A percentile compares a stretch with the other conserved stretches of the same genome.
phyloP scores from a whole-genome alignment of 2,113 vertebrate species.

The Gulo gulo region DNA sequence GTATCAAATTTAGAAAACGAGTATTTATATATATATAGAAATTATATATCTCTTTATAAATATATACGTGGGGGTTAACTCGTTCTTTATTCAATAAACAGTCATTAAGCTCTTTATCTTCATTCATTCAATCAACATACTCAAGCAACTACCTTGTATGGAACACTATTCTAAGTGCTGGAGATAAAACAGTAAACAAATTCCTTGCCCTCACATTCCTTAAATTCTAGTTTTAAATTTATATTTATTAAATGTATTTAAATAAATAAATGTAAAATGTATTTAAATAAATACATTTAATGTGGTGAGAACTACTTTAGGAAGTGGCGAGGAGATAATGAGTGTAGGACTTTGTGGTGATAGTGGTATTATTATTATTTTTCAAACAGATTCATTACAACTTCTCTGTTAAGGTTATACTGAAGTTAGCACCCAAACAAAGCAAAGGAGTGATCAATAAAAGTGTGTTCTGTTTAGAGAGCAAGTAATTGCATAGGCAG shows the following conservation, averaged over 20 bases:
- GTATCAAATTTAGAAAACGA: not conserved
- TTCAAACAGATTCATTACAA: not conserved
- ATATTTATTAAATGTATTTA: no score
- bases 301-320: not conserved
- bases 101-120: not conserved
- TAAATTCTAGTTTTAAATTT: not conserved
- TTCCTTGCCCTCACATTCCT: not conserved
- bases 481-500: fast-evolving
- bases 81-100: not conserved
- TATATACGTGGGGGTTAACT: not conserved
- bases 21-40: not conserved
- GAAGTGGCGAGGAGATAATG: fast-evolving
- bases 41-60: not conserved
- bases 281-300: not conserved
- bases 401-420: not conserved
- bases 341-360: not conserved
- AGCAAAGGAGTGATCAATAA: not conserved
- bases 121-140: not conserved
- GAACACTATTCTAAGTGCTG: not conserved
- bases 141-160: not conserved
- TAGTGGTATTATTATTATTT: not conserved
- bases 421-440: not conserved
- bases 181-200: not conserved
- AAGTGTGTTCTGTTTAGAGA: not conserved
- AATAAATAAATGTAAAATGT: no score